These are phyloP conservation scores for Lateolabrax maculatus DNA, from an alignment of 2,797 vertebrate genomes.

Conservation along the genomic window DNA sequence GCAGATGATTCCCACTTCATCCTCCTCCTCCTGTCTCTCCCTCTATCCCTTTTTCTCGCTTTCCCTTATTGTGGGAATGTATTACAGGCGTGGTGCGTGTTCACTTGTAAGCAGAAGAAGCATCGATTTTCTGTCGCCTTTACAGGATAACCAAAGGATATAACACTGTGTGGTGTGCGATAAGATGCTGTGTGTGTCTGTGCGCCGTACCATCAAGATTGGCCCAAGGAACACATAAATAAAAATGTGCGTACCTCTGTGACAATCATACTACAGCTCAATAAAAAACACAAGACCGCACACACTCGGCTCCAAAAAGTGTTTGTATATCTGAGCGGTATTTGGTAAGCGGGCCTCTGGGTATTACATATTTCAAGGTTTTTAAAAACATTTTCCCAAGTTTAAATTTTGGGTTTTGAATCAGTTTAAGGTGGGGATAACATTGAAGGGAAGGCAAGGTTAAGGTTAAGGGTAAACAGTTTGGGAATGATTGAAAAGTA, in stretches of 20 bases:
- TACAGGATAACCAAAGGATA: slow-evolving; percentile 73
- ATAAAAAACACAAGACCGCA: slow-evolving; percentile 8
- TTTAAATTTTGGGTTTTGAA: slow-evolving; percentile 22
- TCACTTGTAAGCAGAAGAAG: slow-evolving; percentile 72
- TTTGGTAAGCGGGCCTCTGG: background rate
- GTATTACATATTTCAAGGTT: slow-evolving; percentile 25
- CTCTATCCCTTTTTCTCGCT: slow-evolving; percentile 26
- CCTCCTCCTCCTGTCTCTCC: slow-evolving; percentile 18
- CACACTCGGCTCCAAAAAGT: background rate
- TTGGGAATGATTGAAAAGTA: slow-evolving; percentile 31
- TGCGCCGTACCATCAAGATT: slow-evolving; percentile 28
- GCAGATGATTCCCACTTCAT: slow-evolving; percentile 54
- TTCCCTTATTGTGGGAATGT: slow-evolving; percentile 70
- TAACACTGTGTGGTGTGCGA: slow-evolving; percentile 46
- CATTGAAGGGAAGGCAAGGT: slow-evolving; percentile 13
- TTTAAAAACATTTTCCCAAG: slow-evolving; percentile 10
- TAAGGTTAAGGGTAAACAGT: slow-evolving; percentile 26
- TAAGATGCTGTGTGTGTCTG: slow-evolving; percentile 28
- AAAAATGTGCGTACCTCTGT: slow-evolving; percentile 43
- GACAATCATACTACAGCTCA: slow-evolving; percentile 20
- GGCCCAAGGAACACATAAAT: slow-evolving; percentile 49
- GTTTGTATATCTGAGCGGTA: slow-evolving; percentile 6
- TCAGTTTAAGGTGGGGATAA: slow-evolving; percentile 20
- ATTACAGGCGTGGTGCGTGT: slow-evolving; percentile 68
- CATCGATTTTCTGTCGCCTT: slow-evolving; percentile 76